phyloP scores from a whole-genome alignment of 2,797 vertebrate genomes.

The Brachyalestes nurse region DNA sequence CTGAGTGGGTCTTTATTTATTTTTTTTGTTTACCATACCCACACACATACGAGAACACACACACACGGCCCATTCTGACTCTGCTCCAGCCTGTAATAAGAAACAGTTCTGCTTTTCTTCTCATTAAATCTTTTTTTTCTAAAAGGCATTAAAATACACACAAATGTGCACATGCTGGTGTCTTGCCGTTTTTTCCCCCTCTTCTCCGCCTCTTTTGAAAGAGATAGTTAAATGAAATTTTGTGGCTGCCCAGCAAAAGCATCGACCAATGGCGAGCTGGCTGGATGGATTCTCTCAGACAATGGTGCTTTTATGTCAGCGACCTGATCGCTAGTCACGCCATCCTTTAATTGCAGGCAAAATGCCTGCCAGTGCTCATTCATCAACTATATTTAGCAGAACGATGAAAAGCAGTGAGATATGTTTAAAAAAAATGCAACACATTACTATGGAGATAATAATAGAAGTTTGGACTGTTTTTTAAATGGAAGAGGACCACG shows the following conservation, averaged over 20 bases:
- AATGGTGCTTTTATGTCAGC: conserved; percentile 67
- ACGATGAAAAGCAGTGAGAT: conserved; percentile 33
- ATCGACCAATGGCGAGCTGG: conserved; percentile 34
- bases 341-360: conserved; percentile 71
- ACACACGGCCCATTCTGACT: conserved; percentile 34
- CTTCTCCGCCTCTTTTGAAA: conserved; percentile 42
- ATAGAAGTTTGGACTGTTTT: conserved; percentile 58
- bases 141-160: conserved; percentile 53
- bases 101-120: conserved; percentile 59
- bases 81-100: conserved; percentile 43
- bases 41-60: neutral
- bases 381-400: conserved; percentile 66
- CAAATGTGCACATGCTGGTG: conserved; percentile 44
- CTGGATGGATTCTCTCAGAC: conserved; percentile 54
- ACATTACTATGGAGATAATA: conserved; percentile 65
- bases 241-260: conserved; percentile 35
- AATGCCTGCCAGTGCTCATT: conserved; percentile 66
- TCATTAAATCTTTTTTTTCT: conserved; percentile 42
- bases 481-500: conserved; percentile 36
- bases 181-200: conserved; percentile 13
- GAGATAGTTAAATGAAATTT: conserved; percentile 57
- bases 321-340: conserved; percentile 61
- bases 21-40: too few relatives aligned
- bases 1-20: neutral
- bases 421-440: conserved; percentile 20